Percentiles rank a stretch among this genome's conserved stretches.
phyloP scores from a whole-genome alignment of 2,888 invertebrate species.

The Antitype chi region DNA sequence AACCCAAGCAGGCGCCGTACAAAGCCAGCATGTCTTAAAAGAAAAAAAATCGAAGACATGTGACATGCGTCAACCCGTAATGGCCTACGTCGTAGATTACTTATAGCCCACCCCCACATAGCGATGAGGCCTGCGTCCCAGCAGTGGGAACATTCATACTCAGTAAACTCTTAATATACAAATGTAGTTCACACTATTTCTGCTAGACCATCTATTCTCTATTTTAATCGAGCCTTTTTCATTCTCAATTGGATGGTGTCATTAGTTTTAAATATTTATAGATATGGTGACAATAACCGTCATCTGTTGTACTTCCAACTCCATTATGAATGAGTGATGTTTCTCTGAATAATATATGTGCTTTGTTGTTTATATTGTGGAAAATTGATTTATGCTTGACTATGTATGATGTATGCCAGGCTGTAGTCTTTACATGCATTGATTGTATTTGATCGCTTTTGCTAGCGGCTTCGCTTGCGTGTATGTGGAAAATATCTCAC shows the following conservation, averaged over 20 bases:
- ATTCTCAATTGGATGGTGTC: not conserved
- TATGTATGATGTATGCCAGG: not conserved
- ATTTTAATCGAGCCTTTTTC: not conserved
- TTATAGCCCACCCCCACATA: too few relatives aligned
- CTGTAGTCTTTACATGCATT: conserved; percentile 1
- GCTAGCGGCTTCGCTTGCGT: too few relatives aligned
- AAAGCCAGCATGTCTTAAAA: too few relatives aligned
- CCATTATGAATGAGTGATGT: conserved; percentile 34
- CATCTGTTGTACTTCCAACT: conserved; percentile 16
- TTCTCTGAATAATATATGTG: conserved; percentile 27
- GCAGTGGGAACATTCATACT: not conserved
- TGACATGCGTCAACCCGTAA: too few relatives aligned
- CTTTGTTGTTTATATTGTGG: conserved; percentile 10
- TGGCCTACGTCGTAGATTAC: too few relatives aligned
- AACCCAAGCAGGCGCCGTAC: too few relatives aligned
- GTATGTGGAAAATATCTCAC: too few relatives aligned
- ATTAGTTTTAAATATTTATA: conserved; percentile 26
- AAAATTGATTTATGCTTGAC: conserved; percentile 16
- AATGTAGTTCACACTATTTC: not conserved
- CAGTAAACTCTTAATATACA: not conserved
- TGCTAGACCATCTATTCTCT: not conserved
- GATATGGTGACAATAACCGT: conserved; percentile 2
- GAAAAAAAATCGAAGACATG: too few relatives aligned
- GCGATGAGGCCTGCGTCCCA: too few relatives aligned
- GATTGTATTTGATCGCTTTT: not conserved